These are phyloP conservation scores for Mongoloraphidia duomilia DNA, from an alignment of 2,888 invertebrate genomes.

Conservation along the genomic window DNA sequence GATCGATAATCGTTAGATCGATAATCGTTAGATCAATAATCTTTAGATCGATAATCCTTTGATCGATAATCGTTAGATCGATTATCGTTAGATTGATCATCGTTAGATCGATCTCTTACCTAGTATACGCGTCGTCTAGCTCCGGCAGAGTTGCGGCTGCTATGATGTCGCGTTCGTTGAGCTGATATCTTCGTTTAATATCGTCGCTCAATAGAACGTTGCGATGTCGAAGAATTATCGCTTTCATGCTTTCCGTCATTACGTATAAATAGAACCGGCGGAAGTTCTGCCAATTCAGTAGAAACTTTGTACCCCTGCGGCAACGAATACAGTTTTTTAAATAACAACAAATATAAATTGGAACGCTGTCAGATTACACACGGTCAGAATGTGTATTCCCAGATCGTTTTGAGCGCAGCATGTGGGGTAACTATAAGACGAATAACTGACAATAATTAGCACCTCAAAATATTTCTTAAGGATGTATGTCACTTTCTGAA, in stretches of 20 bases:
- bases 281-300: conserved; percentile 80
- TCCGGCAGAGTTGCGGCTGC: conserved; percentile 77
- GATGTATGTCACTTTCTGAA: too few species aligned
- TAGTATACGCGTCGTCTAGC: conserved; percentile 79
- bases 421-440: too few species aligned
- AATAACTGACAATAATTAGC: too few species aligned
- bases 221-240: conserved; percentile 73
- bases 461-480: too few species aligned
- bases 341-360: too few species aligned
- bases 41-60: too few species aligned
- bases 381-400: too few species aligned
- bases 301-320: conserved; percentile 62
- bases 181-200: conserved; percentile 46
- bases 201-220: conserved; percentile 60
- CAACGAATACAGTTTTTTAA: conserved; percentile 5
- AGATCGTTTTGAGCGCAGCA: too few species aligned
- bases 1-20: too few species aligned
- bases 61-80: too few species aligned
- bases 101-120: conserved; percentile 25
- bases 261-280: conserved; percentile 80
- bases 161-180: conserved; percentile 70
- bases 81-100: neutral
- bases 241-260: conserved; percentile 86
- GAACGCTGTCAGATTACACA: too few species aligned
- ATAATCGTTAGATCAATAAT: too few species aligned